Conservation (phyloP, 2,113 vertebrate genomes). For the Mastomys natalensis region DNA sequence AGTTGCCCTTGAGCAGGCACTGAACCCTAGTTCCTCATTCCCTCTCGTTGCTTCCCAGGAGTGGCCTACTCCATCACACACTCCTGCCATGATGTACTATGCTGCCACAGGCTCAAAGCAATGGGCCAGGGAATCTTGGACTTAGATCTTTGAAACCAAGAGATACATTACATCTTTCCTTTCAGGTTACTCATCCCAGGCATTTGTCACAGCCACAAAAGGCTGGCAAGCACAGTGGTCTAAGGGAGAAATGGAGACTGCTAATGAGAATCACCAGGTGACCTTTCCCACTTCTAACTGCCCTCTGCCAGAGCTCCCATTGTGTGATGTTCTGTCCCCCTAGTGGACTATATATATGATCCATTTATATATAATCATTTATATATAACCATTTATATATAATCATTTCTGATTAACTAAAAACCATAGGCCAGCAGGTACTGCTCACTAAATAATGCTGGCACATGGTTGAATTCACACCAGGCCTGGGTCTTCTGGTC, state of each 20-base stretch:
- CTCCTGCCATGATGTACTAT: background rate
- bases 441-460: background rate
- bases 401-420: background rate
- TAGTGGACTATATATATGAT: background rate
- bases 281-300: background rate
- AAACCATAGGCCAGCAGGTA: background rate
- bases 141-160: background rate
- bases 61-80: background rate
- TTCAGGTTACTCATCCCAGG: background rate
- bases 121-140: background rate
- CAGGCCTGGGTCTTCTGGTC: background rate
- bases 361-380: too few species aligned
- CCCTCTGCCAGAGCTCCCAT: background rate
- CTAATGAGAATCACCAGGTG: rapidly evolving
- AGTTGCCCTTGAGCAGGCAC: background rate
- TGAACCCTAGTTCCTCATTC: background rate
- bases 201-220: background rate
- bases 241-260: background rate
- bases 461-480: background rate
- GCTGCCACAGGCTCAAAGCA: background rate
- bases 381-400: too few species aligned
- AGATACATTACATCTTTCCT: background rate
- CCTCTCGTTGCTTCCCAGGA: background rate
- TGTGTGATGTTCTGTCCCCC: background rate
- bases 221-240: background rate